A percentile compares a stretch with the other conserved stretches of the same genome.
These are phyloP conservation scores for Microtus oregoni DNA, from an alignment of 2,113 vertebrate genomes.

Conservation along the genomic window DNA sequence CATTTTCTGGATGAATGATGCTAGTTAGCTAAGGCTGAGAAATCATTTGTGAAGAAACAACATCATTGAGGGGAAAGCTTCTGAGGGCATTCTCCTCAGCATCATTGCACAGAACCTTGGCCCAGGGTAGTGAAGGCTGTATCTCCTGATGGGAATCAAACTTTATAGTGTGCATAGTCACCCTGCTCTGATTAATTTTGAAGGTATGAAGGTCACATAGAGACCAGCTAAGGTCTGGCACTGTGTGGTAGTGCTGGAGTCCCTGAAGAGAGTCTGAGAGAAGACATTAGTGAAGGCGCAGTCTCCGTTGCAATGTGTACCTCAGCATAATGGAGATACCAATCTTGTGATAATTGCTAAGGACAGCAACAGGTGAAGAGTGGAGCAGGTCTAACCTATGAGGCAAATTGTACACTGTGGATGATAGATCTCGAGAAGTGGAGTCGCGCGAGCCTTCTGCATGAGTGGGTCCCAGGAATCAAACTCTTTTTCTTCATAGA, in stretches of 20 bases:
- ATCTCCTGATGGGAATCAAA: neutral
- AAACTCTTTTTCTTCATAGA: neutral
- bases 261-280: neutral
- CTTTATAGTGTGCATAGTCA: neutral
- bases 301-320: neutral
- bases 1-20: neutral
- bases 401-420: neutral
- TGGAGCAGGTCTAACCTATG: neutral
- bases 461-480: neutral
- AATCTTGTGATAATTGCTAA: neutral
- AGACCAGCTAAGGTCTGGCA: neutral
- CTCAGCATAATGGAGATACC: neutral
- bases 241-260: neutral
- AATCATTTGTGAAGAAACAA: neutral
- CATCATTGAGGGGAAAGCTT: neutral
- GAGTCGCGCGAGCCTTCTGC: accelerated
- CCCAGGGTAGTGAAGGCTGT: neutral
- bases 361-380: neutral
- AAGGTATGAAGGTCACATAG: neutral
- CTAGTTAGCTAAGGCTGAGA: neutral
- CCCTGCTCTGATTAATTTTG: neutral
- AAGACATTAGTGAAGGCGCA: neutral
- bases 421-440: neutral
- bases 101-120: neutral
- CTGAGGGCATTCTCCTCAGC: neutral